phyloP scores from a whole-genome alignment of 2,113 vertebrate genomes.

The Dasyornis broadbenti region DNA sequence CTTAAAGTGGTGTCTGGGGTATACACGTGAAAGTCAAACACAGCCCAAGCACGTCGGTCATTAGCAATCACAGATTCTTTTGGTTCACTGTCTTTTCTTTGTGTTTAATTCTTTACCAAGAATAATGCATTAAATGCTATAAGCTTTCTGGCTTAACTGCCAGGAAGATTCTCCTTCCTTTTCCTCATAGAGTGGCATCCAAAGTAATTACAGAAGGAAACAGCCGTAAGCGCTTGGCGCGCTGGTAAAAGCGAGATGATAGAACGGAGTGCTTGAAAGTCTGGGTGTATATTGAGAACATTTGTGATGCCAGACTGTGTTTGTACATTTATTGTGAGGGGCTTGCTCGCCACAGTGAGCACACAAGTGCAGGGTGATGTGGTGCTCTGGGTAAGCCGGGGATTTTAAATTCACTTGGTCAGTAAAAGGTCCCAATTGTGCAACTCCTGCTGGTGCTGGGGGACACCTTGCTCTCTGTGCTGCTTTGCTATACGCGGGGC shows the following conservation, averaged over 20 bases:
- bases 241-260: neutral
- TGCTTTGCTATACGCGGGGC: neutral
- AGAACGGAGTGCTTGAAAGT: neutral
- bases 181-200: neutral
- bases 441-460: neutral
- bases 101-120: neutral
- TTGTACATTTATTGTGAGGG: neutral
- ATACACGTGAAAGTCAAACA: neutral
- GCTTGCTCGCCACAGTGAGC: neutral
- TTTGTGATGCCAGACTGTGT: neutral
- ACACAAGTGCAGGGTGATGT: neutral
- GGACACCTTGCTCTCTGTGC: neutral
- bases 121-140: neutral
- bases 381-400: rapidly evolving
- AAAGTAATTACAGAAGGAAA: neutral
- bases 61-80: neutral
- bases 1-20: neutral
- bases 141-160: neutral
- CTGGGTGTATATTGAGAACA: neutral
- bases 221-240: rapidly evolving
- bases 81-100: neutral
- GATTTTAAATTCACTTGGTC: neutral
- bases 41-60: neutral
- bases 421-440: neutral
- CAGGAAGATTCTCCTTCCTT: neutral